Percentiles rank a stretch among this genome's conserved stretches.
These are phyloP conservation scores for Ctena decussata DNA, from an alignment of 2,888 invertebrate species.

Conservation along the genomic window DNA sequence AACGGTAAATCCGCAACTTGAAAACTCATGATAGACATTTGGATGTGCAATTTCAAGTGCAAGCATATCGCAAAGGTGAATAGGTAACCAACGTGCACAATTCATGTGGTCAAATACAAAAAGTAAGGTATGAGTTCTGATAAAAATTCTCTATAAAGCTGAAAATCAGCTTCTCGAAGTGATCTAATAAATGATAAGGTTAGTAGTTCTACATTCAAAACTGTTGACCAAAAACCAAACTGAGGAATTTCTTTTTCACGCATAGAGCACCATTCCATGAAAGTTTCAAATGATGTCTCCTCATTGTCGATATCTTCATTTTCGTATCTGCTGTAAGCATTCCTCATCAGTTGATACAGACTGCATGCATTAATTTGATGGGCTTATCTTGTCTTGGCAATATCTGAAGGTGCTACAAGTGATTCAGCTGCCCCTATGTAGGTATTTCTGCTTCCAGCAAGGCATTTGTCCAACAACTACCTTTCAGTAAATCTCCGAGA, in stretches of 20 bases:
- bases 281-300: neutral
- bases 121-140: neutral
- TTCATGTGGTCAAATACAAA: neutral
- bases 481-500: neutral
- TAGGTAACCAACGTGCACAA: conserved; percentile 72
- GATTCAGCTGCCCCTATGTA: neutral
- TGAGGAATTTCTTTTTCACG: neutral
- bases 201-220: neutral
- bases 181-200: neutral
- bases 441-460: neutral
- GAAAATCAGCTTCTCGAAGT: neutral
- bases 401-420: neutral
- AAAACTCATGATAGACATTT: conserved; percentile 55
- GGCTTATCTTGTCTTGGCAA: neutral
- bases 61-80: conserved; percentile 69
- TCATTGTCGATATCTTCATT: neutral
- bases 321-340: neutral
- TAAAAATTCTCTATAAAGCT: neutral
- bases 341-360: neutral
- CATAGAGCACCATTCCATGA: neutral
- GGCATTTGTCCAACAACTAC: neutral
- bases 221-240: neutral
- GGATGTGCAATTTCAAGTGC: conserved; percentile 54
- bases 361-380: neutral
- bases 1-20: conserved; percentile 62